Conservation (phyloP, 2,888 invertebrate genomes). For the Silvanus unidentatus region DNA sequence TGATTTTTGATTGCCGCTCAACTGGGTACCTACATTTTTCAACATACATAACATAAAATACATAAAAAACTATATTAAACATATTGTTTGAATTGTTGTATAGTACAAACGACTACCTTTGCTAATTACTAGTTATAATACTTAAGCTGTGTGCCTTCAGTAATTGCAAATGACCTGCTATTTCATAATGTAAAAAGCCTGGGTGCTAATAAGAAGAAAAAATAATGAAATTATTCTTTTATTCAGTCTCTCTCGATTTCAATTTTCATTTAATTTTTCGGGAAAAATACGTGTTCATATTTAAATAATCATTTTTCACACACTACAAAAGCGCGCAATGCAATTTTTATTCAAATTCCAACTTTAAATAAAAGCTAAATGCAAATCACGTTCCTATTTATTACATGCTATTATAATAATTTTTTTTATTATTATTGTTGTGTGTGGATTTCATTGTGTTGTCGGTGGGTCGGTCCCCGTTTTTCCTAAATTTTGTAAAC, state of each 20-base stretch:
- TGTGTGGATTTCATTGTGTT: neutral
- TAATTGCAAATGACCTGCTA: slow-evolving; percentile 63
- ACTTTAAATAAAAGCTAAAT: slow-evolving; percentile 22
- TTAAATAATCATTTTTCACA: slow-evolving; percentile 29
- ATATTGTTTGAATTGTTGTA: slow-evolving; percentile 44
- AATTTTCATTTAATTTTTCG: slow-evolving; percentile 6
- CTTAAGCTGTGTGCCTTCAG: slow-evolving; percentile 74
- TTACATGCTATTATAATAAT: slow-evolving; percentile 20
- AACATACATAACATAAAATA: neutral
- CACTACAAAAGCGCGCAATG: too few species aligned
- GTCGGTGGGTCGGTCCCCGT: slow-evolving; percentile 35
- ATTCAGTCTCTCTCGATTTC: slow-evolving; percentile 25
- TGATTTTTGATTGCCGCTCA: slow-evolving; percentile 3
- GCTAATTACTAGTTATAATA: slow-evolving; percentile 50
- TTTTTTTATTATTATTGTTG: slow-evolving; percentile 27
- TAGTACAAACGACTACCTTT: slow-evolving; percentile 48
- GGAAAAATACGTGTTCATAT: slow-evolving; percentile 28
- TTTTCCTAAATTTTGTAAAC: slow-evolving; percentile 46
- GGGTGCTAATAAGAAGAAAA: slow-evolving; percentile 36
- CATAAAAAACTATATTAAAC: slow-evolving; percentile 18
- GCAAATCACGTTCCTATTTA: slow-evolving; percentile 41
- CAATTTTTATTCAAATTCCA: too few species aligned
- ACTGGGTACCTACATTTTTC: slow-evolving; percentile 2
- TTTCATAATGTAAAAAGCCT: slow-evolving; percentile 45
- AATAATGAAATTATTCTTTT: slow-evolving; percentile 40